phyloP scores from a whole-genome alignment of 2,113 vertebrate genomes.

The Rhabdomys dilectus region DNA sequence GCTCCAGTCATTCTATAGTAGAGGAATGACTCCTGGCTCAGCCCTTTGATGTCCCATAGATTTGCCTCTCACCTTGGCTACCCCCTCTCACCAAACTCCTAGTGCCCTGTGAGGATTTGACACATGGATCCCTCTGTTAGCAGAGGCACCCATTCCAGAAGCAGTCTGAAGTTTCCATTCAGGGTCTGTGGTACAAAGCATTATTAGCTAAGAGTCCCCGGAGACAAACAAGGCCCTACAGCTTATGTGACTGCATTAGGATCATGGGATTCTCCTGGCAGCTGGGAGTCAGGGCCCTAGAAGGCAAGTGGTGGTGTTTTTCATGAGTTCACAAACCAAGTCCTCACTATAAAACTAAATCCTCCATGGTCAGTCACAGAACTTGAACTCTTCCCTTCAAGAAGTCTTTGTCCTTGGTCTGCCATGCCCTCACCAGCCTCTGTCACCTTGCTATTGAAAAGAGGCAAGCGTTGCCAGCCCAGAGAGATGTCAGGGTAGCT shows the following conservation, averaged over 20 bases:
- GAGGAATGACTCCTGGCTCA: not conserved
- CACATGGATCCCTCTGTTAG: not conserved
- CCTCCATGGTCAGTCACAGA: not conserved
- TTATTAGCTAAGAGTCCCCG: not conserved
- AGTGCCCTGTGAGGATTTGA: not conserved
- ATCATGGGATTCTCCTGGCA: not conserved
- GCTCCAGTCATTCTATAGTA: not conserved
- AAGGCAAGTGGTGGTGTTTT: not conserved
- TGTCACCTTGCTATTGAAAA: not conserved
- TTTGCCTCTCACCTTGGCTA: constrained; percentile 14
- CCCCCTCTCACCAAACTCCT: not conserved
- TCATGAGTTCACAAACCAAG: constrained; percentile 2
- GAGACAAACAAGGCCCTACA: not conserved
- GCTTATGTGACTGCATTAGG: not conserved
- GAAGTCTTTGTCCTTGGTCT: not conserved
- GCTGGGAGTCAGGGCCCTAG: not conserved
- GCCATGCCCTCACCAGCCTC: not conserved
- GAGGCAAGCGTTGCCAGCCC: not conserved
- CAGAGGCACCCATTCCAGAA: not conserved
- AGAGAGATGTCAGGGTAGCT: not conserved
- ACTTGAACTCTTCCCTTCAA: not conserved
- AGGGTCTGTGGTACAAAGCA: not conserved
- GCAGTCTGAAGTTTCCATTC: not conserved
- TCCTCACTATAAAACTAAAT: constrained; percentile 25
- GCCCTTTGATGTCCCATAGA: not conserved